Evolutionary conservation across 2,888 invertebrate species (phyloP), one percentile per base, ranked within the genome.

Genomic region (Caenorhabditis sp.): DNA sequence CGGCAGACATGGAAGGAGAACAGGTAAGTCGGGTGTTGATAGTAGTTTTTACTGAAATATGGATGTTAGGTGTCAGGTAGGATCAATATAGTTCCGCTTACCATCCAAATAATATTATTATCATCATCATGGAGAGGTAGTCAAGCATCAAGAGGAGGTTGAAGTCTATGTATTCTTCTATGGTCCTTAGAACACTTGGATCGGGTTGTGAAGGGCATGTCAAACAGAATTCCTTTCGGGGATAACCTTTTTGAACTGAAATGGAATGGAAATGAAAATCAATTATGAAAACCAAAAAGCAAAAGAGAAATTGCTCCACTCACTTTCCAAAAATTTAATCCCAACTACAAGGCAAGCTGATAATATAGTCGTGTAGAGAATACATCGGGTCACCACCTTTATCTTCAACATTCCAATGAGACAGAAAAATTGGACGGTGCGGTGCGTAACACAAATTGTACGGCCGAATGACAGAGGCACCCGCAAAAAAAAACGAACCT

Each of bases 261-360:
- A n/a, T n/a, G n/a, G n/a, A n/a, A n/a, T n/a, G n/a, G n/a, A n/a
- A n/a, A n/a, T n/a, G n/a, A n/a, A n/a, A n/a, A n/a, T n/a, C n/a
- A n/a, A n/a, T n/a, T n/a, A n/a, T n/a, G n/a, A n/a, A n/a, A n/a
- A n/a, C n/a, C n/a, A n/a, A n/a, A n/a, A n/a, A n/a, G n/a, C n/a
- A n/a, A n/a, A n/a, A n/a, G n/a, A n/a, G n/a, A n/a, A n/a, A n/a
- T n/a, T n/a, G n/a, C n/a, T n/a, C n/a, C n/a, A 72, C 74, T 53
- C n/a, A 67, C 74, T 74, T 60, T 74, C 74, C 0, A 74, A 0
- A 18, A 8, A 65, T 24, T 74, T 74, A n/a, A 74, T 64, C 20
- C 24, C 9, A 6, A 65, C n/a, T 11, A 74, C 20, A 15, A 67
- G 1, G 26, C 51, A 26, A 1, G 67, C n/a, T 1, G 74, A 74